Evolutionary conservation across 2,888 invertebrate species (phyloP), one percentile per base, ranked within the genome.

Genomic region (Drosophila multiciliata): DNA sequence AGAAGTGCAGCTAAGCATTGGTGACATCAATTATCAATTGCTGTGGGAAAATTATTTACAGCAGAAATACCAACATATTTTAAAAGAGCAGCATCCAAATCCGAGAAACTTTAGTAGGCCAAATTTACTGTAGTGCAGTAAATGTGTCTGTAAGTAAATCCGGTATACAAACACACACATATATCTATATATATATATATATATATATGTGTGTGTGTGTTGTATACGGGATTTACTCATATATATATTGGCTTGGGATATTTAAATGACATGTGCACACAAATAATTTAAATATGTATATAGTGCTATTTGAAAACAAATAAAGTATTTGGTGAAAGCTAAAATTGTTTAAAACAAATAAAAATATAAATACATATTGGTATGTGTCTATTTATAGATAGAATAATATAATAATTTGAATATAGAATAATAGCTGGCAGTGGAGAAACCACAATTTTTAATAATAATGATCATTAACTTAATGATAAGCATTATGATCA

Each of bases 21-120:
- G 84, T 6, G 85, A 85, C 49, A 70, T 87, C 29, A 55, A 61
- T 48, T 84, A 50, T 29, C 66, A 70, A 55, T 40, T 85, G 50
- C 33, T 74, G 1, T 85, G 87, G 87, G 87, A 84, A 33, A 23
- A 61, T 7, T 32, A 66, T 26, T 73, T 87, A n/a, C 81, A 87
- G 17, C 26, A 3, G 3, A 15, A 33, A 9, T 64, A 64, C 7
- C 57, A 0, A 26, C 45, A 20, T 40, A 59, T 23, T 45, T 20
- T 48, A 20, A 8, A 49, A 52, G 36, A 72, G 17, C 35, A 49
- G 26, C 20, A 36, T 1, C 2, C 15, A 60, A 36, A 23, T 45
- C 35, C n/a, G 17, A 20, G 20, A 15, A 66, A 69, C 53, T 63
- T 66, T 61, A 53, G 35, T 55, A 45, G 33, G 48, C 11, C 20